A percentile compares a stretch with the other conserved stretches of the same genome.
These are phyloP conservation scores for Thereva nobilitata DNA, from an alignment of 2,888 invertebrate genomes.

Conservation along the genomic window DNA sequence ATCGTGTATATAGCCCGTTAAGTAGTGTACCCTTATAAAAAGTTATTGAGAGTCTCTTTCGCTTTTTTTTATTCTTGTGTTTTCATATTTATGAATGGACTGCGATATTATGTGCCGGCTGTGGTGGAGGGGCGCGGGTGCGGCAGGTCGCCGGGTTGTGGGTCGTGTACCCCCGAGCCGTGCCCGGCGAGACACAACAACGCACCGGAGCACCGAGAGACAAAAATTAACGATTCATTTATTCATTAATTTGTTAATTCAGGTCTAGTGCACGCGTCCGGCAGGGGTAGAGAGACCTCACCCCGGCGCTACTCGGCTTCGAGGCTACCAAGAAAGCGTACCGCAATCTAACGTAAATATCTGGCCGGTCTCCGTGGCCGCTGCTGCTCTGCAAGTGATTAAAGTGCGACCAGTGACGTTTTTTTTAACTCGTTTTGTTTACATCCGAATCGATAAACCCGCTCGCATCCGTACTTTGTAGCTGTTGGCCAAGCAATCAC, in stretches of 20 bases:
- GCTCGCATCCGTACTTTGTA: slow-evolving; percentile 8
- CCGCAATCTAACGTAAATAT: neutral
- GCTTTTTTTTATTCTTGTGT: slow-evolving; percentile 11
- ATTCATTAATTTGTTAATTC: slow-evolving; percentile 33
- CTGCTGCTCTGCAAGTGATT: slow-evolving; percentile 1
- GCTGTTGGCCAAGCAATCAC: neutral
- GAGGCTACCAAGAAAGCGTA: neutral
- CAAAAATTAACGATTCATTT: slow-evolving; percentile 35
- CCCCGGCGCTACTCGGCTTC: neutral
- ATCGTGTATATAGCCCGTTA: slow-evolving; percentile 44
- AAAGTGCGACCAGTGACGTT: neutral
- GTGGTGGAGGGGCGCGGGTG: neutral
- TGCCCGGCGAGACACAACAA: slow-evolving; percentile 4
- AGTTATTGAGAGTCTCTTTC: slow-evolving; percentile 24
- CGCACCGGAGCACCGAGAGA: slow-evolving; percentile 13
- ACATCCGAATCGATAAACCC: slow-evolving; percentile 26
- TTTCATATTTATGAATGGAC: slow-evolving; percentile 33
- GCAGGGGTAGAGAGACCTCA: neutral
- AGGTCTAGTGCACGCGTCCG: slow-evolving; percentile 6
- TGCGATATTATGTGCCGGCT: slow-evolving; percentile 24
- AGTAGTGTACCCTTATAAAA: slow-evolving; percentile 41
- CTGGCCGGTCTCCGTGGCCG: slow-evolving; percentile 8
- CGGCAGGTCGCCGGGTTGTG: neutral
- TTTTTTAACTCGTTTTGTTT: slow-evolving; percentile 18
- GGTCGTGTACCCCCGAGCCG: neutral